These are phyloP conservation scores for Homarus americanus DNA, from an alignment of 1,140 invertebrate genomes.

Conservation along the genomic window DNA sequence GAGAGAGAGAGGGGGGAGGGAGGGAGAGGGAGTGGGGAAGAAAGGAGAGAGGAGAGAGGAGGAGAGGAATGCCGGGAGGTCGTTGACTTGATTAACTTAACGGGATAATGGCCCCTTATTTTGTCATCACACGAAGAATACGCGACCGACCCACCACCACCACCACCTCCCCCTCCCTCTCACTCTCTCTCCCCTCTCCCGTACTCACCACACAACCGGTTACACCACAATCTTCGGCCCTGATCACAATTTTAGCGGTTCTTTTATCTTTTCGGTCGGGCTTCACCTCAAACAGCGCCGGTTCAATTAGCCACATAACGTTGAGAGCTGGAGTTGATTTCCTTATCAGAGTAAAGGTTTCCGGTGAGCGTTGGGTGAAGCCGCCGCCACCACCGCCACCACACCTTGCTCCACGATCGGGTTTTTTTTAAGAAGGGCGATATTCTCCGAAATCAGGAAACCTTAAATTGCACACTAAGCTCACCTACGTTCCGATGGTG, in stretches of 20 bases:
- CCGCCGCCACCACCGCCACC: too few relatives aligned
- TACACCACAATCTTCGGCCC: slow-evolving; percentile 12
- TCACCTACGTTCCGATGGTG: slow-evolving; percentile 69
- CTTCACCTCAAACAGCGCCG: neutral
- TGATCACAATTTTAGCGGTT: neutral
- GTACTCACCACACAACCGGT: slow-evolving; percentile 8
- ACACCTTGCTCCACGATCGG: neutral
- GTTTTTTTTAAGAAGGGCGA: neutral
- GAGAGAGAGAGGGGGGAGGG: slow-evolving; percentile 1
- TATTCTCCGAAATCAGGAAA: slow-evolving; percentile 64
- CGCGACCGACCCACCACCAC: neutral
- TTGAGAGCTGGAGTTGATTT: slow-evolving; percentile 33
- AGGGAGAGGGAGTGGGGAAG: neutral
- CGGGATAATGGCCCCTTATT: slow-evolving; percentile 72
- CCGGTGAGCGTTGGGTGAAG: neutral
- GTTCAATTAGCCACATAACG: slow-evolving; percentile 8
- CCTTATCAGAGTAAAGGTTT: slow-evolving; percentile 37
- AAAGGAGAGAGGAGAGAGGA: slow-evolving; percentile 12
- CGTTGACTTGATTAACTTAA: slow-evolving; percentile 71
- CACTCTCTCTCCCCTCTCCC: neutral
- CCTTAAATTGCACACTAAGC: slow-evolving; percentile 67
- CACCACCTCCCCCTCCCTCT: neutral
- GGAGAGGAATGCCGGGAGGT: slow-evolving; percentile 64
- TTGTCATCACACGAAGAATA: slow-evolving; percentile 66
- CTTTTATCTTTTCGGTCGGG: neutral